phyloP scores from a whole-genome alignment of 1,140 invertebrate genomes.

The Harlomillsia oculata region DNA sequence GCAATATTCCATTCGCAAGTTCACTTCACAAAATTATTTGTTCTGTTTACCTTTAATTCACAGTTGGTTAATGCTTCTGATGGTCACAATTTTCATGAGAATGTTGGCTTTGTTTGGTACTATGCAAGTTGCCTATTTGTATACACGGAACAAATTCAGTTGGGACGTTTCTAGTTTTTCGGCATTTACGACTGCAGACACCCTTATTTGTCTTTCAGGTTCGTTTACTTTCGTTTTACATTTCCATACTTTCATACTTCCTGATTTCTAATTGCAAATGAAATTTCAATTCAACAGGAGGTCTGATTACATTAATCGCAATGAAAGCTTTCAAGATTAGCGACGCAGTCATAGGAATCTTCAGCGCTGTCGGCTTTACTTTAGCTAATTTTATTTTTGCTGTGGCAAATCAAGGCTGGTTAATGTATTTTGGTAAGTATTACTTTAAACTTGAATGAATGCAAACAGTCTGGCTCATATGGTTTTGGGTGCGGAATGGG shows the following conservation, averaged over 20 bases:
- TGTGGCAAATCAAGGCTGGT: not conserved
- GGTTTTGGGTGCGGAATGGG: too few relatives aligned
- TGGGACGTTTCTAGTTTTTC: constrained; percentile 21
- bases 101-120: constrained; percentile 27
- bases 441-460: too few relatives aligned
- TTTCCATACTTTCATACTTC: not conserved
- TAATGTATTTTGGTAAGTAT: constrained; percentile 31
- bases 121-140: constrained; percentile 21
- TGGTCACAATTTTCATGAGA: constrained; percentile 20
- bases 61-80: constrained; percentile 27
- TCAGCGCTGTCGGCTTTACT: constrained; percentile 20
- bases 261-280: not conserved
- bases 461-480: too few relatives aligned
- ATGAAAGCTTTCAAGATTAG: constrained; percentile 19
- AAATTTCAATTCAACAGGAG: not conserved
- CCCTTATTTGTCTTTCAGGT: constrained; percentile 12
- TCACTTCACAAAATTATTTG: not conserved
- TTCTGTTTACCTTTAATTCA: not conserved
- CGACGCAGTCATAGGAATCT: constrained; percentile 24
- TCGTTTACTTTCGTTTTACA: not conserved
- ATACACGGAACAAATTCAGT: constrained; percentile 21
- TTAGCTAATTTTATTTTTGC: constrained; percentile 18
- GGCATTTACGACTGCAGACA: constrained; percentile 11
- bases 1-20: not conserved
- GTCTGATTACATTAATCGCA: constrained; percentile 11